These are phyloP conservation scores for Nansenia antarctica DNA, from an alignment of 2,113 vertebrate genomes.

Conservation along the genomic window DNA sequence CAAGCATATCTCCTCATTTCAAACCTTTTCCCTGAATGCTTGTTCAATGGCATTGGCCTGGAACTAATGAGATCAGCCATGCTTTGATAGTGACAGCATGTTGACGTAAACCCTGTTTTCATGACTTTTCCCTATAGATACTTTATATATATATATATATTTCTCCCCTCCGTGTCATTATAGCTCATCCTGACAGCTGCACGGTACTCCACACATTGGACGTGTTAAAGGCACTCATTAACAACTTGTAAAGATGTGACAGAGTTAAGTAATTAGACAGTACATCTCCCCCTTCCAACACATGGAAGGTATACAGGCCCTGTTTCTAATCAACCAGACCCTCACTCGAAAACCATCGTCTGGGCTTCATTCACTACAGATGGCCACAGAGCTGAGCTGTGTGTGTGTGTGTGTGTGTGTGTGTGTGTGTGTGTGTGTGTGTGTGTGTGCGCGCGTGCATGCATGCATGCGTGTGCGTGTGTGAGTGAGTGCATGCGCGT, in stretches of 20 bases:
- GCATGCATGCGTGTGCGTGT: not conserved
- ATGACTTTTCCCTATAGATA: no score
- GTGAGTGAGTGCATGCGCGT: not conserved
- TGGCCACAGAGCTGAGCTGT: slow-evolving; percentile 18
- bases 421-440: not conserved
- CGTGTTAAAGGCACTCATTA: slow-evolving; percentile 39
- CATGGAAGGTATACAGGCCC: slow-evolving; percentile 42
- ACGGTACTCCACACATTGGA: slow-evolving; percentile 25
- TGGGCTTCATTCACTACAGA: slow-evolving; percentile 41
- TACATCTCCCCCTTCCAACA: slow-evolving; percentile 25
- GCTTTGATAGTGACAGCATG: not conserved
- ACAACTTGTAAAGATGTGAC: slow-evolving; percentile 51
- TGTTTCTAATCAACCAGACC: slow-evolving; percentile 48
- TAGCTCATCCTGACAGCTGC: slow-evolving; percentile 10
- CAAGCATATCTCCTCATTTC: not conserved
- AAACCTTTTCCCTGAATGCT: not conserved
- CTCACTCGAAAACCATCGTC: slow-evolving; percentile 17
- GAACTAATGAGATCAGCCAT: not conserved
- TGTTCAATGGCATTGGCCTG: no score
- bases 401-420: not conserved
- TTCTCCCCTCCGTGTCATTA: not conserved
- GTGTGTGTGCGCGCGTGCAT: not conserved
- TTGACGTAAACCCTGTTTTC: not conserved
- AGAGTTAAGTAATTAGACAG: slow-evolving; percentile 50
- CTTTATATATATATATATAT: no score